phyloP scores from a whole-genome alignment of 2,797 vertebrate species.

The Geotrypetes seraphini region DNA sequence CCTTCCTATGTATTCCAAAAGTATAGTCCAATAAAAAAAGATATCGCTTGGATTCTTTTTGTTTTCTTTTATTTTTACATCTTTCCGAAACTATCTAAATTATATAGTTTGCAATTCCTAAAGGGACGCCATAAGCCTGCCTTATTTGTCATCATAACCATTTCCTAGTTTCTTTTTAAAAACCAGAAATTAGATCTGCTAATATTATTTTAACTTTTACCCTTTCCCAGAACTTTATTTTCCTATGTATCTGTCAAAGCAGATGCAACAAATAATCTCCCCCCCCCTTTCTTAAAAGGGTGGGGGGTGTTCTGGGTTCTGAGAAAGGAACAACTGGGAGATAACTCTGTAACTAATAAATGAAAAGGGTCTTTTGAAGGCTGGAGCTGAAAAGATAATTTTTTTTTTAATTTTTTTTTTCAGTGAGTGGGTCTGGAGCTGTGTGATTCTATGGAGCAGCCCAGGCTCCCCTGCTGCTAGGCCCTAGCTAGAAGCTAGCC shows the following conservation, averaged over 20 bases:
- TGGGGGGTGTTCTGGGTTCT: conserved; percentile 30
- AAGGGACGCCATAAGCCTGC: too few relatives aligned
- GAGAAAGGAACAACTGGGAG: conserved; percentile 82
- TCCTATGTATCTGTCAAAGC: too few relatives aligned
- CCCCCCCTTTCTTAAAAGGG: conserved; percentile 24
- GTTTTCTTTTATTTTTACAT: conserved; percentile 1
- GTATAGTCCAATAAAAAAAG: too few relatives aligned
- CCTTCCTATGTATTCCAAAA: too few relatives aligned
- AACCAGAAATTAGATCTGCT: background rate
- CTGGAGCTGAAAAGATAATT: conserved; percentile 94
- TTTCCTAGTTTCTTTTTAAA: too few relatives aligned
- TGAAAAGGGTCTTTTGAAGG: conserved; percentile 85
- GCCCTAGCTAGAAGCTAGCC: conserved; percentile 79
- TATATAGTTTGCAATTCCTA: too few relatives aligned
- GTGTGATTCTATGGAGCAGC: conserved; percentile 78
- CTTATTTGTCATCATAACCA: too few relatives aligned
- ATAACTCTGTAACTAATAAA: conserved; percentile 95
- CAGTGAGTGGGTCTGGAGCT: conserved; percentile 86
- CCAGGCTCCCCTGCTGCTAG: conserved; percentile 85
- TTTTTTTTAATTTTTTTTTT: conserved; percentile 68
- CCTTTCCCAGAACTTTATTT: too few relatives aligned
- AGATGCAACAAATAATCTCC: conserved; percentile 34
- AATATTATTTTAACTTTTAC: too few relatives aligned
- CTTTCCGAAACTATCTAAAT: too few relatives aligned
- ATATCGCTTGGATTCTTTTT: too few relatives aligned